These are phyloP conservation scores for Protonibea diacanthus DNA, from an alignment of 2,797 vertebrate species.

Conservation along the genomic window DNA sequence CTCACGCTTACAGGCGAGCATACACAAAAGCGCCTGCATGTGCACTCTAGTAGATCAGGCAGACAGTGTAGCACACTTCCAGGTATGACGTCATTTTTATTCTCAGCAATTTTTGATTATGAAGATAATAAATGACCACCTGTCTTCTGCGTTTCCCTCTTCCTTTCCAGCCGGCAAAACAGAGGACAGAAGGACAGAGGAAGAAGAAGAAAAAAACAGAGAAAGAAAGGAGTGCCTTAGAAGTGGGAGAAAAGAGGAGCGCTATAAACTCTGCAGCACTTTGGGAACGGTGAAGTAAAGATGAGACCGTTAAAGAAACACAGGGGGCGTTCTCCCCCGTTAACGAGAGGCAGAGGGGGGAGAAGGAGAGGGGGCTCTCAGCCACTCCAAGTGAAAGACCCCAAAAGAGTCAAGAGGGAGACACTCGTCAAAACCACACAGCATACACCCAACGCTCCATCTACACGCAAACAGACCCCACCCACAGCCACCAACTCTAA, in stretches of 20 bases:
- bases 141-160: constrained; percentile 64
- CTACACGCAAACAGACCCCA: constrained; percentile 71
- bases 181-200: constrained; percentile 44
- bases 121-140: constrained; percentile 72
- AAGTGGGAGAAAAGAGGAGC: constrained; percentile 56
- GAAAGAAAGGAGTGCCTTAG: constrained; percentile 76
- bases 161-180: constrained; percentile 63
- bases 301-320: constrained; percentile 92
- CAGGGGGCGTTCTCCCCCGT: constrained; percentile 84
- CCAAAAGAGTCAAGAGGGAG: constrained; percentile 80
- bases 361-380: constrained; percentile 80
- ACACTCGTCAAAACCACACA: constrained; percentile 72
- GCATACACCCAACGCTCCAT: constrained; percentile 65
- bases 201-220: constrained; percentile 43
- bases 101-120: constrained; percentile 63
- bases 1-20: background rate
- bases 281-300: constrained; percentile 69
- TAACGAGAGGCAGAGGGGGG: constrained; percentile 87
- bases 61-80: constrained; percentile 55
- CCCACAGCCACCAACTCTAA: constrained; percentile 62
- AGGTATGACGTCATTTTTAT: constrained; percentile 68
- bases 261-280: constrained; percentile 60
- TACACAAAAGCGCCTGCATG: constrained; percentile 12
- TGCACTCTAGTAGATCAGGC: constrained; percentile 36
- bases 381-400: constrained; percentile 80